Evolutionary conservation across 2,888 invertebrate species (phyloP), one percentile per base, ranked within the genome.

Genomic region (Euclidia mi): DNA sequence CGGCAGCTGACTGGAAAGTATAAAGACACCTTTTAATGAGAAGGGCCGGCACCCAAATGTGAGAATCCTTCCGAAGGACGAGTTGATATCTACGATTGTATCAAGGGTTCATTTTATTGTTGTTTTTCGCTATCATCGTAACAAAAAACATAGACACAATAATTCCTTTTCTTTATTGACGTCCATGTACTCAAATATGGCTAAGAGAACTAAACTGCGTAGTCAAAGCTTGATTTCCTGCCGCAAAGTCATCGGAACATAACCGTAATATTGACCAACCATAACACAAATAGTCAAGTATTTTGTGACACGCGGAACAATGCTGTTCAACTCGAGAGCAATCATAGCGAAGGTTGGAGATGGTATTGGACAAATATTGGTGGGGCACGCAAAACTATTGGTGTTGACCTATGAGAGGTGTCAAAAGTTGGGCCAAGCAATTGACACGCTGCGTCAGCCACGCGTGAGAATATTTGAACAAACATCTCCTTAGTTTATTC

Each of bases 401-500:
- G 63, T 81, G 84, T 91, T 92, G 92, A 92, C 92, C 92, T 81
- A 81, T 66, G 69, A 78, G 83, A 92, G 89, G 90, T 93, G 92
- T 93, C 91, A 90, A 89, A 91, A 87, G 86, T 86, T 82, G 82
- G 84, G 81, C 82, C 82, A 74, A 82, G 85, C 88, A 88, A 90
- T 88, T 90, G 91, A 92, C 91, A 88, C 87, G 84, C 77, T 78
- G 79, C 78, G 78, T 76, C 79, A 79, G 83, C 81, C 83, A 87
- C 87, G 89, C 92, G 93, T 94, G 94, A 92, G 92, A 94, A 93
- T 88, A 89, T 92, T 89, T 91, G 87, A 88, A 92, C 91, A 94
- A 92, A 91, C 87, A 91, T 83, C 86, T 84, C 84, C 83, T 82
- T 76, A 86, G 91, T 92, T 91, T 90, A 88, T 91, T 89, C 89